These are phyloP conservation scores for Characodon lateralis DNA, from an alignment of 2,797 vertebrate genomes.

Conservation along the genomic window DNA sequence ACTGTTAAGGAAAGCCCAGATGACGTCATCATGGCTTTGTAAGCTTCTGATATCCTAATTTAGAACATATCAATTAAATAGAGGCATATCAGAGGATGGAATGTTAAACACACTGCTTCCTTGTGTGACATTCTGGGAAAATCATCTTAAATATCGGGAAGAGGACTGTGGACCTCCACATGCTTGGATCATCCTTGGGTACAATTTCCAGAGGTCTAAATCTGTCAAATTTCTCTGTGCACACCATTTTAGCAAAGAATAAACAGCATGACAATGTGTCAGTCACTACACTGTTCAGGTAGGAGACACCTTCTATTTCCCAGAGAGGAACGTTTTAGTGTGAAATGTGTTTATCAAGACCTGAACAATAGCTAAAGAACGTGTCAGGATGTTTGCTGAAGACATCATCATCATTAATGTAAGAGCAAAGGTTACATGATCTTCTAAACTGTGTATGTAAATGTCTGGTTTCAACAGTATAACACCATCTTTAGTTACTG, in stretches of 20 bases:
- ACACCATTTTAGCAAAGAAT: neutral
- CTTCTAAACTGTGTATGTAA: neutral
- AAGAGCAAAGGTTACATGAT: neutral
- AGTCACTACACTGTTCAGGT: neutral
- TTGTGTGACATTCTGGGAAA: neutral
- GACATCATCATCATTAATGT: neutral
- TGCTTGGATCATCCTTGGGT: neutral
- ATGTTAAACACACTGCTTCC: neutral
- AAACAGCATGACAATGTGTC: neutral
- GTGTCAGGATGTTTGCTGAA: too few relatives aligned
- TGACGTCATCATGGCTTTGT: too few relatives aligned
- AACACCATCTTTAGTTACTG: slow-evolving; percentile 8
- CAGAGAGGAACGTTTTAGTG: neutral
- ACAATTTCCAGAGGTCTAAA: neutral
- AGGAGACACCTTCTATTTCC: neutral
- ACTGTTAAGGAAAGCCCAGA: too few relatives aligned
- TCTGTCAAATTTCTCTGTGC: neutral
- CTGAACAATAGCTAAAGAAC: neutral
- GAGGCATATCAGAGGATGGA: neutral
- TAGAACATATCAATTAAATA: too few relatives aligned
- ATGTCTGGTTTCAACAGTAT: slow-evolving; percentile 3
- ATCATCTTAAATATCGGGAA: neutral
- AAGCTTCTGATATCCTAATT: too few relatives aligned
- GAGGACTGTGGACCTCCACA: neutral
- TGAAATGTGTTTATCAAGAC: neutral